Evolutionary conservation across 2,888 invertebrate genomes (phyloP).

Genomic region (Plagodis dolabraria): DNA sequence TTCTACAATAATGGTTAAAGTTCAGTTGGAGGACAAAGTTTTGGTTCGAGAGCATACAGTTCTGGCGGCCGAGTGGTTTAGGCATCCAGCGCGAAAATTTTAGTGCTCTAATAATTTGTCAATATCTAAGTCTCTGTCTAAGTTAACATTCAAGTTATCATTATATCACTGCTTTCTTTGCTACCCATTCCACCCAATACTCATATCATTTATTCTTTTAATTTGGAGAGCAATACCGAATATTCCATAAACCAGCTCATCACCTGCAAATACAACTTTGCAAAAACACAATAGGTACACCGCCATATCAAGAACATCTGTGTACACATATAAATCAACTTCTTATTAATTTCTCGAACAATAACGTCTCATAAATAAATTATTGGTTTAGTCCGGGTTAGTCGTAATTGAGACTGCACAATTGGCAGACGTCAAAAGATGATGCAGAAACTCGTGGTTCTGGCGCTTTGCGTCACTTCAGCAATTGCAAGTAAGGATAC

Average conservation of each 20-base stretch:
- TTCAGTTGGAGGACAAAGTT: too few species aligned
- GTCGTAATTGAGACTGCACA: conserved; percentile 4
- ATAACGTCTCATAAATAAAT: not conserved
- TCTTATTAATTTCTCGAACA: conserved; percentile 7
- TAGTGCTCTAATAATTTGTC: too few species aligned
- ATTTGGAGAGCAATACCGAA: too few species aligned
- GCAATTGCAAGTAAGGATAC: conserved; percentile 7
- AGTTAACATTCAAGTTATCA: too few species aligned
- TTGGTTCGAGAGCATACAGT: too few species aligned
- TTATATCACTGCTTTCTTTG: too few species aligned
- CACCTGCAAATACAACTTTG: conserved; percentile 9
- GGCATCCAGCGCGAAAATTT: too few species aligned
- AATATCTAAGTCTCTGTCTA: too few species aligned
- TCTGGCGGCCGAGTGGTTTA: too few species aligned
- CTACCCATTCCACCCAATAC: too few species aligned
- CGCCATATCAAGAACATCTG: conserved; percentile 2
- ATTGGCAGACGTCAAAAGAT: not conserved
- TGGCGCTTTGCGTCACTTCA: conserved; percentile 1
- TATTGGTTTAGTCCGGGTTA: not conserved
- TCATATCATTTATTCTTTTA: too few species aligned
- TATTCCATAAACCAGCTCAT: not conserved
- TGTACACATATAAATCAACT: conserved; percentile 11
- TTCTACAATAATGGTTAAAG: too few species aligned
- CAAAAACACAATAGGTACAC: conserved; percentile 1
- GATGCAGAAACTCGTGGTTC: conserved; percentile 3